These are phyloP conservation scores for Phalacrocorax pelagicus DNA, from an alignment of 2,113 vertebrate genomes.

Conservation along the genomic window DNA sequence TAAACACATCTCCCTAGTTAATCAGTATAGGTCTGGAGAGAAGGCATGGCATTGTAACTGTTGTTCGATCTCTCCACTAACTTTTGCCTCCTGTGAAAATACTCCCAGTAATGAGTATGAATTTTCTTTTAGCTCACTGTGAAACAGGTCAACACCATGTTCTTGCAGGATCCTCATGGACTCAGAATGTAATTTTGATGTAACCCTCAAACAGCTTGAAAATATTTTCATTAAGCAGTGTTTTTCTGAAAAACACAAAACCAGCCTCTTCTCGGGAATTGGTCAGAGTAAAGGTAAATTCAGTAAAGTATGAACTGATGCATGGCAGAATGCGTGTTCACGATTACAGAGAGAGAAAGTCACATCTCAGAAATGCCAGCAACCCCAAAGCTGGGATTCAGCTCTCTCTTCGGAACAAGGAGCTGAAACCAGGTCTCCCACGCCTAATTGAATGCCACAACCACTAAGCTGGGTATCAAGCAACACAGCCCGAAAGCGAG, in stretches of 20 bases:
- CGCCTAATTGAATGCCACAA: neutral
- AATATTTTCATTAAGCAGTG: neutral
- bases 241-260: neutral
- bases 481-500: neutral
- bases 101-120: neutral
- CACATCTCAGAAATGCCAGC: neutral
- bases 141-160: neutral
- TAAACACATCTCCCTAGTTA: neutral
- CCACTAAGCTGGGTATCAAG: neutral
- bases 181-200: neutral
- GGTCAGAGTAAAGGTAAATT: neutral
- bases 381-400: neutral
- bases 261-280: neutral
- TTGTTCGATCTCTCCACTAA: neutral
- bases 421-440: neutral
- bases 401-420: neutral
- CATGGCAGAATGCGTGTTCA: neutral
- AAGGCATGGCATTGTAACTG: neutral
- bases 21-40: neutral
- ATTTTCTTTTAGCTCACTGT: neutral
- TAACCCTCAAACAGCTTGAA: neutral
- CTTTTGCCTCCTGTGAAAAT: neutral
- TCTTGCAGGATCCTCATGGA: neutral
- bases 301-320: neutral
- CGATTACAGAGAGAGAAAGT: neutral